phyloP scores from a whole-genome alignment of 2,797 vertebrate species.

The Chromobotia macracanthus region DNA sequence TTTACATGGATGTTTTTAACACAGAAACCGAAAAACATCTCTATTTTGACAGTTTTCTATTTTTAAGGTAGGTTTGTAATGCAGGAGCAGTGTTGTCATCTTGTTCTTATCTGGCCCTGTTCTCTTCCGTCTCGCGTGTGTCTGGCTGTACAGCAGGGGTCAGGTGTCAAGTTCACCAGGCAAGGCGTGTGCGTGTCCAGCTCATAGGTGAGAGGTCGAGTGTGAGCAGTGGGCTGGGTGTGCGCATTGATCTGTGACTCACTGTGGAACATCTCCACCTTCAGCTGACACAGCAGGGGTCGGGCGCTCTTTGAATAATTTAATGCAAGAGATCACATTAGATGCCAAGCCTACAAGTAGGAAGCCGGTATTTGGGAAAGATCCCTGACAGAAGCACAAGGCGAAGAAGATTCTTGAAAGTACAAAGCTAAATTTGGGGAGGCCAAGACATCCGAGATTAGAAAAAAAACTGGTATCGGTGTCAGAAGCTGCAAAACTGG shows the following conservation, averaged over 20 bases:
- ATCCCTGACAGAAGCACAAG: not conserved
- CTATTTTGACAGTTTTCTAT: not conserved
- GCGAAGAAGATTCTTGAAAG: not conserved
- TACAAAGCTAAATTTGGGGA: constrained; percentile 3
- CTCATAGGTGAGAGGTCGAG: constrained; percentile 22
- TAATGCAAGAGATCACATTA: constrained; percentile 56
- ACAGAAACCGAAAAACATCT: not conserved
- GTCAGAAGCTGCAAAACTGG: constrained; percentile 68
- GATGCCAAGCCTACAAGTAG: not conserved
- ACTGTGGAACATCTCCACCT: too few species aligned
- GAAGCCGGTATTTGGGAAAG: too few species aligned
- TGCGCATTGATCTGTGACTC: constrained; percentile 49
- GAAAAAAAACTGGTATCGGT: constrained; percentile 59
- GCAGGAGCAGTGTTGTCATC: constrained; percentile 19
- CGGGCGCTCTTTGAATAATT: constrained; percentile 66
- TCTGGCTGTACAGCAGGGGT: constrained; percentile 24
- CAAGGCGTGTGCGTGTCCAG: constrained; percentile 31
- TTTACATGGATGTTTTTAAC: too few species aligned
- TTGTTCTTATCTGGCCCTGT: constrained; percentile 37
- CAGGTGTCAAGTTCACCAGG: constrained; percentile 25
- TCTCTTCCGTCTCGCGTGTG: constrained; percentile 13
- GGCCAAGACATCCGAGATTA: not conserved
- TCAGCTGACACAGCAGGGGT: constrained; percentile 56
- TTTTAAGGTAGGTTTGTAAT: not conserved
- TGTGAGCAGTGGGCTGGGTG: constrained; percentile 38